Evolutionary conservation across 2,888 invertebrate genomes (phyloP).

Genomic region (Melipona beecheii): DNA sequence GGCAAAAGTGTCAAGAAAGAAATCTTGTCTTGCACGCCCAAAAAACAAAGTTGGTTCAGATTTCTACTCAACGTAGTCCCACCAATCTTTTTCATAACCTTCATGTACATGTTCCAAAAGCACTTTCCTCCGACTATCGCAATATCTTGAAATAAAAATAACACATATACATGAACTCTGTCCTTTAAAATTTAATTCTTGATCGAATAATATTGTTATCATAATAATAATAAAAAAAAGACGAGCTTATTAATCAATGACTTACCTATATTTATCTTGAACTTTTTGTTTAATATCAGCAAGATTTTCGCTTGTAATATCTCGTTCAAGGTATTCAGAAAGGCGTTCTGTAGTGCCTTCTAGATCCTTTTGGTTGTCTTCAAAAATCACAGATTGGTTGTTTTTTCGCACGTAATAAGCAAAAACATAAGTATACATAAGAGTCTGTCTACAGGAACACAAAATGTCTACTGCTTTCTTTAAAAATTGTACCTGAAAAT

Average conservation of each 20-base stretch:
- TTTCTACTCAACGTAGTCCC: conserved; percentile 94
- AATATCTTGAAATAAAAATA: conserved; percentile 90
- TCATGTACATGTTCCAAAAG: conserved; percentile 98
- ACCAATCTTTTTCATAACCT: conserved; percentile 99
- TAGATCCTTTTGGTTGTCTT: conserved; percentile 99
- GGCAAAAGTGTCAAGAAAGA: conserved; percentile 77
- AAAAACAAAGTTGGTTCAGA: conserved; percentile 61
- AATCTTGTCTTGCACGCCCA: conserved; percentile 66
- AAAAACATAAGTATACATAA: conserved; percentile 99
- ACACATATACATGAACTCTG: neutral
- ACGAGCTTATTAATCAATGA: neutral
- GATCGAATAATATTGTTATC: neutral
- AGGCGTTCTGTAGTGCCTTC: conserved; percentile 98
- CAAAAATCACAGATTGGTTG: conserved; percentile 99
- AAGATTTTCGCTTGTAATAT: conserved; percentile 98
- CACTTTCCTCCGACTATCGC: conserved; percentile 98
- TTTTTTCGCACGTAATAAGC: conserved; percentile 99
- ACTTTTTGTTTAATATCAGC: conserved; percentile 99
- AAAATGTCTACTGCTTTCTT: conserved; percentile 98
- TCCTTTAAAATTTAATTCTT: neutral
- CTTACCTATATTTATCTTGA: conserved; percentile 97
- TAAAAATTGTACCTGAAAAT: conserved; percentile 95
- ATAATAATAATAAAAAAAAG: neutral
- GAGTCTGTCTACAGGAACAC: conserved; percentile 97
- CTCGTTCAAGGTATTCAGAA: conserved; percentile 98